Percentiles rank a stretch among this genome's conserved stretches.
phyloP scores from a whole-genome alignment of 2,797 vertebrate species.

The Potorous gilbertii region DNA sequence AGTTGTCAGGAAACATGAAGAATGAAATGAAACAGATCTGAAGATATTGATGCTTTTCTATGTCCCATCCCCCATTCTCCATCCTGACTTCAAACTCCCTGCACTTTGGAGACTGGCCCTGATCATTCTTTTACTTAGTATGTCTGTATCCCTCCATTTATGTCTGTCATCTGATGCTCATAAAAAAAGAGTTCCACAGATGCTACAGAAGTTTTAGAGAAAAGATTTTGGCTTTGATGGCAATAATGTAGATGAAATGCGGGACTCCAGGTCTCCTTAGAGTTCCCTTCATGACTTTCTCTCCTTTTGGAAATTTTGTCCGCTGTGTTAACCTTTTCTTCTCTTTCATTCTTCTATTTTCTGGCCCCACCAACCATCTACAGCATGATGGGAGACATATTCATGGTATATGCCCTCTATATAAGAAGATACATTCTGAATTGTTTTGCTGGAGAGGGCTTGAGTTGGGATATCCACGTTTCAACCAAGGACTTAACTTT shows the following conservation, averaged over 20 bases:
- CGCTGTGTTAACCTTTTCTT: neutral
- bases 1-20: neutral
- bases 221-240: neutral
- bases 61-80: neutral
- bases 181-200: neutral
- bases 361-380: neutral
- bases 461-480: neutral
- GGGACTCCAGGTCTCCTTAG: neutral
- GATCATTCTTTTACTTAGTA: neutral
- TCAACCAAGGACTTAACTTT: neutral
- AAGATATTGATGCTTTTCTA: neutral
- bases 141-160: neutral
- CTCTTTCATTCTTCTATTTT: neutral
- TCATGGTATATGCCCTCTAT: neutral
- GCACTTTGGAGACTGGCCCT: neutral
- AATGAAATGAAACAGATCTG: neutral
- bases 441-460: neutral
- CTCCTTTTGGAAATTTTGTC: neutral
- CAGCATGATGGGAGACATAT: neutral
- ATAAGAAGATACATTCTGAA: neutral
- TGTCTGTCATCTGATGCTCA: neutral
- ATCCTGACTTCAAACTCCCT: neutral
- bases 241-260: neutral
- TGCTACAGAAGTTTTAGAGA: neutral
- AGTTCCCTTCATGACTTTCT: neutral